Evolutionary conservation across 2,113 vertebrate genomes (phyloP).

Genomic region (Antechinus flavipes): DNA sequence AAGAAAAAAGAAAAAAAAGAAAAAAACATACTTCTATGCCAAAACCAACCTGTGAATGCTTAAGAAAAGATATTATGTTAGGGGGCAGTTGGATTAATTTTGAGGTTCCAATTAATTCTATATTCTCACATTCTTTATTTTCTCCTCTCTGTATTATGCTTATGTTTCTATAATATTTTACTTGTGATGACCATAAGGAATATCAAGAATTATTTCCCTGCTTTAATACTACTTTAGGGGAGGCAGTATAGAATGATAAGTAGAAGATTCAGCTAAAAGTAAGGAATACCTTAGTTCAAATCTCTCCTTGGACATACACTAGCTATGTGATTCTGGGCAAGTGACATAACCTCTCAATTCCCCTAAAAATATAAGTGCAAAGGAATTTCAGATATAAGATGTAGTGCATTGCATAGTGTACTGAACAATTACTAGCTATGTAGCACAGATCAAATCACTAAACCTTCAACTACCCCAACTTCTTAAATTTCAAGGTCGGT

Average conservation of each 20-base stretch:
- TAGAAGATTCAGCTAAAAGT: background rate
- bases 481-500: background rate
- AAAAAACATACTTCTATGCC: background rate
- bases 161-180: background rate
- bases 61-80: background rate
- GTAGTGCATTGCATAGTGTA: background rate
- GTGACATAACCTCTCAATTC: background rate
- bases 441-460: background rate
- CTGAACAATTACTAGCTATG: background rate
- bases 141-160: background rate
- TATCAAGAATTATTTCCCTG: background rate
- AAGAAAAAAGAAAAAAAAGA: no score
- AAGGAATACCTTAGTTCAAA: background rate
- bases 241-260: background rate
- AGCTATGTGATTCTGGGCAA: background rate
- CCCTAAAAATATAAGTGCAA: background rate
- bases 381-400: background rate
- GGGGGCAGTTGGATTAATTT: background rate
- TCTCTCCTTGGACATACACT: background rate
- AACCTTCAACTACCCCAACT: background rate
- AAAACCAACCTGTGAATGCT: background rate
- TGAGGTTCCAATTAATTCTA: background rate
- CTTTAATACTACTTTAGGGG: background rate
- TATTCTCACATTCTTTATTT: background rate
- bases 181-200: background rate